These are phyloP conservation scores for Lasiurus cinereus DNA, from an alignment of 2,113 vertebrate genomes.

Conservation along the genomic window DNA sequence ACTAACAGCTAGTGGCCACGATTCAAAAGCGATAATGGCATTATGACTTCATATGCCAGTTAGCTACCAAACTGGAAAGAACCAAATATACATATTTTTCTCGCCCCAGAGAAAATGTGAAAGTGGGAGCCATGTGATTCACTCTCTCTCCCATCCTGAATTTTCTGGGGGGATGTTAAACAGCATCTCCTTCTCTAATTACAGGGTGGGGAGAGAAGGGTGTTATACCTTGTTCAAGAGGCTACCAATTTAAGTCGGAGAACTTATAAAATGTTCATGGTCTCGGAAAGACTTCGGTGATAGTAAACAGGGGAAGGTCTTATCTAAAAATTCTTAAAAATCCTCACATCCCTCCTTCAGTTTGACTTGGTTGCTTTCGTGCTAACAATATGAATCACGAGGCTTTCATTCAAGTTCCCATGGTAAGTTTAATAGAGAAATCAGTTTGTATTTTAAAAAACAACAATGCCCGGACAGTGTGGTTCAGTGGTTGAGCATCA, in stretches of 20 bases:
- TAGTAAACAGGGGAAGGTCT: neutral
- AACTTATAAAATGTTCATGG: neutral
- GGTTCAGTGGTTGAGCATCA: too few species aligned
- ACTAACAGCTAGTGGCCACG: constrained; percentile 85
- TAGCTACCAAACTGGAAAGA: constrained; percentile 79
- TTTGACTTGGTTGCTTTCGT: constrained; percentile 17
- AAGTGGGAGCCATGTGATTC: neutral
- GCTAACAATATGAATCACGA: constrained; percentile 39
- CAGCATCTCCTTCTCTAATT: neutral
- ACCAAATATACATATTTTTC: constrained; percentile 48
- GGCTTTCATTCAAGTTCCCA: constrained; percentile 23
- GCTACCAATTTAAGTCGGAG: neutral
- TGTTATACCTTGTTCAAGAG: neutral
- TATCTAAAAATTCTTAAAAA: constrained; percentile 21
- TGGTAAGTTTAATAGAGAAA: neutral
- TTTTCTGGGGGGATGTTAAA: neutral
- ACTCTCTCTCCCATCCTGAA: constrained; percentile 20
- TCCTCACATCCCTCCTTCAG: neutral
- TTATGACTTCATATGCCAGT: constrained; percentile 83
- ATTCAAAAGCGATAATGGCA: constrained; percentile 84
- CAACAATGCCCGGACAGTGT: too few species aligned
- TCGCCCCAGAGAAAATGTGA: constrained; percentile 52
- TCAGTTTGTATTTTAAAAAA: neutral
- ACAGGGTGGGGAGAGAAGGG: neutral
- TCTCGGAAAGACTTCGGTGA: neutral